Base-by-base conservation (phyloP, 2,113 vertebrate species). In the Chroicocephalus ridibundus region DNA sequence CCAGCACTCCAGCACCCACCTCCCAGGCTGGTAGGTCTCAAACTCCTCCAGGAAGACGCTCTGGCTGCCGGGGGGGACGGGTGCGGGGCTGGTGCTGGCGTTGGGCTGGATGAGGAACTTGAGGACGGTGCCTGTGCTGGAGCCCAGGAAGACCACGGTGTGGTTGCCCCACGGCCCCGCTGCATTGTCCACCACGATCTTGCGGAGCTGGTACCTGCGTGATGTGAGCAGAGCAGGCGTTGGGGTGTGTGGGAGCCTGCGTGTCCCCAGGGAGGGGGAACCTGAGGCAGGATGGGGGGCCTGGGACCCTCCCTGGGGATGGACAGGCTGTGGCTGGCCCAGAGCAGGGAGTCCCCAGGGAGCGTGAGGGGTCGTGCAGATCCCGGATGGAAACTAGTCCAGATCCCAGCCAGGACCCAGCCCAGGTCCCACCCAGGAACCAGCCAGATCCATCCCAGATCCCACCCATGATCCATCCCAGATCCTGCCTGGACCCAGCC, bases 11-110 rank as follows among this genome's bases (percentile, higher is more conserved):
- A 71, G 58, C 79, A 10, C 97, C 92, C 97, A 99, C 99, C 98
- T 99, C 75, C 99, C 99, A 0, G 99, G 99, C 70, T 99, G 99
- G 97, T 99, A 99, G 75, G 99, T 99, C 96, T 99, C 99, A 72
- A 99, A 98, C 93, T 99, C 99, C 96, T 99, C 99, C 89, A 99
- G 97, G 86, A 99, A 98, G 91, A 99, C 40, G 76, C 98, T 99
- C 95, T 97, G 98, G 97, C 92, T 98, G 82, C 98, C 97, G 1
- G 98, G 97, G 1, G 97, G 94, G 1, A 88, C 5, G 7, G 93
- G 61, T 0, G 57, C 0, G 1, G 97, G 38, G 62, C 92, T 95
- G 96, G 97, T 82, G 89, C 98, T 99, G 95, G 98, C 92, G 2
- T 98, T 99, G 93, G 99, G 98, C 80, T 98, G 97, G 83, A 99